These are phyloP conservation scores for Stegodyphus dumicola DNA, from an alignment of 1,140 invertebrate genomes.

Conservation along the genomic window DNA sequence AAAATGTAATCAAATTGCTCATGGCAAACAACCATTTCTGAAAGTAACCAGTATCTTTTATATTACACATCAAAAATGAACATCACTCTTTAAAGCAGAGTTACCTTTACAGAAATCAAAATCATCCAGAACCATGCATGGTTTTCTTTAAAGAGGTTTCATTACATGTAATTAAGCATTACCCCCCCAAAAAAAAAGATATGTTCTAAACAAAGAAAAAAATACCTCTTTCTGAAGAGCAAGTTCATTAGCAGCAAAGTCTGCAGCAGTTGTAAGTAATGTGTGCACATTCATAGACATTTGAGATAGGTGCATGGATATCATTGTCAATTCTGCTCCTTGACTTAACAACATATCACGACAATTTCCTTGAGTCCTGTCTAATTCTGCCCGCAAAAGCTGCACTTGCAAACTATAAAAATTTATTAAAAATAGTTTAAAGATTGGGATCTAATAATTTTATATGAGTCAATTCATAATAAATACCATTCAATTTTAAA, in stretches of 20 bases:
- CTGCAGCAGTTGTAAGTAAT: slow-evolving; percentile 30
- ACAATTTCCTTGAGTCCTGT: slow-evolving; percentile 48
- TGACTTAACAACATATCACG: slow-evolving; percentile 57
- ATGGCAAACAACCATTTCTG: too few species aligned
- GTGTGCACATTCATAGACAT: slow-evolving; percentile 47
- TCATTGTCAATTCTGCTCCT: slow-evolving; percentile 59
- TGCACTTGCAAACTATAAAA: slow-evolving; percentile 46
- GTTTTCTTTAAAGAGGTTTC: too few species aligned
- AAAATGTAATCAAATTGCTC: too few species aligned
- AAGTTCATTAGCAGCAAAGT: slow-evolving; percentile 57
- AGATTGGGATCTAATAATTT: not conserved
- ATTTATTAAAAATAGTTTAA: too few species aligned
- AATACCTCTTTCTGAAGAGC: slow-evolving; percentile 51
- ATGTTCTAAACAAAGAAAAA: not conserved
- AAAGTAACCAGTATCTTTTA: too few species aligned
- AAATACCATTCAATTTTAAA: not conserved
- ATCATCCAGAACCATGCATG: too few species aligned
- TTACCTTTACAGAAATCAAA: too few species aligned
- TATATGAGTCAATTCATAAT: not conserved
- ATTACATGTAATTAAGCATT: too few species aligned
- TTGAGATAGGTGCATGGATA: slow-evolving; percentile 45
- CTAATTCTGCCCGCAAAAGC: slow-evolving; percentile 42
- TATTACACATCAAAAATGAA: too few species aligned
- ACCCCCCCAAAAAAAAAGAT: too few species aligned
- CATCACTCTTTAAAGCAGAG: too few species aligned